Evolutionary conservation across 2,113 vertebrate species (phyloP).

Genomic region (Zapornia atra): DNA sequence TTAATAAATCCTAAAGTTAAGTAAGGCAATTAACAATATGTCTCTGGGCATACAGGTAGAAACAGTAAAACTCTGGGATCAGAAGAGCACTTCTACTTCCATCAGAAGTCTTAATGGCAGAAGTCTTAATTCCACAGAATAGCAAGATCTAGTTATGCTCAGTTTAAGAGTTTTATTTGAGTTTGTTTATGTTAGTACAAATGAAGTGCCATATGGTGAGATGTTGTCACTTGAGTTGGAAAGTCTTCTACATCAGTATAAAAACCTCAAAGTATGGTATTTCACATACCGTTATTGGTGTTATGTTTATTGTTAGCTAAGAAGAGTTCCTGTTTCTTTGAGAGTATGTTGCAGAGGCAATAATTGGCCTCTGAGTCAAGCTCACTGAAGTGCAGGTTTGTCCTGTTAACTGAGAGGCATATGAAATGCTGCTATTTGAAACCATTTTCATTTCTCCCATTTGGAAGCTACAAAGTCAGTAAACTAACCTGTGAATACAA

Average conservation of each 20-base stretch:
- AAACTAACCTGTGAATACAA: not conserved
- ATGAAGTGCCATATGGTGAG: not conserved
- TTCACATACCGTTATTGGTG: not conserved
- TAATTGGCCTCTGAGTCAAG: not conserved
- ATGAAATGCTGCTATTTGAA: not conserved
- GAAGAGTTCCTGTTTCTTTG: not conserved
- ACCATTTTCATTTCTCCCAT: not conserved
- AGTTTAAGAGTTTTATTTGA: not conserved
- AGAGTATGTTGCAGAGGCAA: not conserved
- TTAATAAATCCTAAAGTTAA: not conserved
- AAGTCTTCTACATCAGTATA: not conserved
- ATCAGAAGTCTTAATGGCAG: not conserved
- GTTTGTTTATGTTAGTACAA: not conserved
- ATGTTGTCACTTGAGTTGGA: not conserved
- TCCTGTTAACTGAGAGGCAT: not conserved
- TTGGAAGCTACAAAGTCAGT: not conserved
- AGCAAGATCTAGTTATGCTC: not conserved
- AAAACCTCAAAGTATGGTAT: not conserved
- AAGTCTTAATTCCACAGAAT: not conserved
- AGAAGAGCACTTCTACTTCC: not conserved
- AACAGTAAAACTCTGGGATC: not conserved
- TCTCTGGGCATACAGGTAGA: not conserved
- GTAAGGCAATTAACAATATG: not conserved
- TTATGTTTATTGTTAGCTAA: constrained; percentile 16
- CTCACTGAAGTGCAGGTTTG: not conserved